Evolutionary conservation across 2,113 vertebrate genomes (phyloP), one percentile per base, ranked within the genome.

Genomic region (Delphinus delphis): DNA sequence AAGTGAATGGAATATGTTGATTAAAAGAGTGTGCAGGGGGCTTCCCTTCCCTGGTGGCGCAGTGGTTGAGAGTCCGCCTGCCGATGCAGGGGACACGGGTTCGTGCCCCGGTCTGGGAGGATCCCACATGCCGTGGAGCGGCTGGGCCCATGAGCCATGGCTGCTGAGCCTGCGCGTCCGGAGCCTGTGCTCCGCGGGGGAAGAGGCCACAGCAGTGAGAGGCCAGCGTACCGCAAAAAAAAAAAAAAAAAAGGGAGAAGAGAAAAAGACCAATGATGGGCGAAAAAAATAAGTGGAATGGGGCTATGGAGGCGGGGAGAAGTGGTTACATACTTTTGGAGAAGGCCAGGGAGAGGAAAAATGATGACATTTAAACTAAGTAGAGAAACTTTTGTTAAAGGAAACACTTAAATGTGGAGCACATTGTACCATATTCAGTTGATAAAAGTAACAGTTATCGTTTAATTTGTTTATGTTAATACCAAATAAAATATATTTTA

Each of bases 401-500:
- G n/a, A 86, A 71, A 28, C 3, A 62, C 8, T 81, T 15, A 55
- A 41, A 70, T 76, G 11, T 65, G 33, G 2, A 91, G 9, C 20
- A n/a, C 58, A 47, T 28, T 62, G 31, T 53, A 8, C 12, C 17
- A 8, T 13, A 18, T n/a, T 71, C 20, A 60, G 41, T 5, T 38
- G 36, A 62, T 41, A 88, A 96, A 94, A 58, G 4, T 11, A 58
- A 21, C 13, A 90, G 1, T 73, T 67, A 65, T 71, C 41, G 79
- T 53, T 92, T 55, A 92, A 58, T 33, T 85, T 55, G 63, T 92
- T 47, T 41, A 28, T 70, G 26, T 80, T 79, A 33, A 63, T 68
- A 58, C 31, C 26, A 76, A 94, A 65, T 73, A 91, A 86, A 76
- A 88, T 41, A 31, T 12, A 79, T n/a, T 58, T 90, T n/a, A 82